Evolutionary conservation across 2,113 vertebrate species (phyloP).

Genomic region (Promerops cafer): DNA sequence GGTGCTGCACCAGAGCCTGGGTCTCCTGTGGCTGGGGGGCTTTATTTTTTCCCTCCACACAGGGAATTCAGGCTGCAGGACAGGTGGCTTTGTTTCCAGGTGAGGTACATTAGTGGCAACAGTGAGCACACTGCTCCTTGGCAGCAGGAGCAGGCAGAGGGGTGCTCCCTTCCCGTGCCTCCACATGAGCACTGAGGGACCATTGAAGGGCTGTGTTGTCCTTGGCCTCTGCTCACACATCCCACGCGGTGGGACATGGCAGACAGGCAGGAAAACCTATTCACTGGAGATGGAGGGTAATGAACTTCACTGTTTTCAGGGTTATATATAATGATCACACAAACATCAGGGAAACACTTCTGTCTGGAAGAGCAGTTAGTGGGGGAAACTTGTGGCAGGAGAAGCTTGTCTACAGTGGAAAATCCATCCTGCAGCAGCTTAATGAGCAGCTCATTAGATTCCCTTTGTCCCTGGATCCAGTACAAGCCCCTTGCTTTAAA

Average conservation of each 20-base stretch:
- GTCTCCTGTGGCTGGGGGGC: accelerated
- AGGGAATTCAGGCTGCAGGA: not conserved
- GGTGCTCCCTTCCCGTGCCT: not conserved
- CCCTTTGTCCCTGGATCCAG: not conserved
- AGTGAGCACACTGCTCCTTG: not conserved
- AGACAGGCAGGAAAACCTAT: constrained; percentile 22
- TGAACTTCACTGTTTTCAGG: not conserved
- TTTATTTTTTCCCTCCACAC: not conserved
- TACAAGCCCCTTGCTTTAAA: not conserved
- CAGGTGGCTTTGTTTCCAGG: not conserved
- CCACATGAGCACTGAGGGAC: not conserved
- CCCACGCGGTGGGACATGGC: not conserved
- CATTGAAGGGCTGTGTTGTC: constrained; percentile 47
- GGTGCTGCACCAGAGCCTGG: not conserved
- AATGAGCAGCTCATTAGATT: not conserved
- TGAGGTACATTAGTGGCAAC: not conserved
- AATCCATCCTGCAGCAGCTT: not conserved
- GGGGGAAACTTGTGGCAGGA: not conserved
- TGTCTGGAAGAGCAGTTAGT: not conserved
- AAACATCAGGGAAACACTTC: not conserved
- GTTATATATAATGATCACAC: not conserved
- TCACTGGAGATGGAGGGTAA: not conserved
- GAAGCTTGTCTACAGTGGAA: not conserved
- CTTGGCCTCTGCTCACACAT: constrained; percentile 39
- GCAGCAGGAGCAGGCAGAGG: not conserved